Percentiles rank a stretch among this genome's conserved stretches.
Evolutionary conservation across 2,888 invertebrate genomes (phyloP).

Genomic region (Conops quadrifasciatus): DNA sequence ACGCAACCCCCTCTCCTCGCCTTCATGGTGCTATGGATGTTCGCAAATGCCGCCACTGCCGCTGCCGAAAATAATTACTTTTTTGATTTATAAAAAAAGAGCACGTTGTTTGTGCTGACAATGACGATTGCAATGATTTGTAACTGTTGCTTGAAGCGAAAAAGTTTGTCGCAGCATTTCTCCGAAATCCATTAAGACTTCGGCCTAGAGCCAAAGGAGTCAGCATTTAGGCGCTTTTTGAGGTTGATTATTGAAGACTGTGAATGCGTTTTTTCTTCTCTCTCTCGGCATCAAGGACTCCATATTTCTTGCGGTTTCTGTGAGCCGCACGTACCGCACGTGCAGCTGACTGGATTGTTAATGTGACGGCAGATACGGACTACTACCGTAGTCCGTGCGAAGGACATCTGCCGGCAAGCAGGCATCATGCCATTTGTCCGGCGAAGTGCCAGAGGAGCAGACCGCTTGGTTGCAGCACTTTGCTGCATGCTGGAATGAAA

Average conservation of each 20-base stretch:
- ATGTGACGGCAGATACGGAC: constrained; percentile 20
- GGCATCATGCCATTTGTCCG: not conserved
- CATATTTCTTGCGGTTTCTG: not conserved
- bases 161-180: constrained; percentile 17
- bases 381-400: not conserved
- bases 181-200: constrained; percentile 18
- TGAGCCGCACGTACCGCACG: constrained; percentile 5
- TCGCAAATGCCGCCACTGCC: not conserved
- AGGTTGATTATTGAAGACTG: constrained; percentile 18
- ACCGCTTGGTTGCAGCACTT: not conserved
- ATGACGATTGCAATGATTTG: constrained; percentile 33
- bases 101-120: constrained; percentile 14
- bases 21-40: too few relatives aligned
- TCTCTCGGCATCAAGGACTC: not conserved
- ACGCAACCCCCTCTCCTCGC: not conserved
- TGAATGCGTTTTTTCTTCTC: not conserved
- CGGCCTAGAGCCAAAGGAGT: not conserved
- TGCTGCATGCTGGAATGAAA: not conserved
- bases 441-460: not conserved
- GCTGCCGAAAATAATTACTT: constrained; percentile 27
- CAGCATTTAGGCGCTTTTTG: not conserved
- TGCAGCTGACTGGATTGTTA: constrained; percentile 17
- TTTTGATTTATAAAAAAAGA: constrained; percentile 21
- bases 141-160: constrained; percentile 32
- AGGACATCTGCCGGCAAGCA: not conserved